Conservation (phyloP, 1,140 invertebrate genomes). For the Coelopa frigida region DNA sequence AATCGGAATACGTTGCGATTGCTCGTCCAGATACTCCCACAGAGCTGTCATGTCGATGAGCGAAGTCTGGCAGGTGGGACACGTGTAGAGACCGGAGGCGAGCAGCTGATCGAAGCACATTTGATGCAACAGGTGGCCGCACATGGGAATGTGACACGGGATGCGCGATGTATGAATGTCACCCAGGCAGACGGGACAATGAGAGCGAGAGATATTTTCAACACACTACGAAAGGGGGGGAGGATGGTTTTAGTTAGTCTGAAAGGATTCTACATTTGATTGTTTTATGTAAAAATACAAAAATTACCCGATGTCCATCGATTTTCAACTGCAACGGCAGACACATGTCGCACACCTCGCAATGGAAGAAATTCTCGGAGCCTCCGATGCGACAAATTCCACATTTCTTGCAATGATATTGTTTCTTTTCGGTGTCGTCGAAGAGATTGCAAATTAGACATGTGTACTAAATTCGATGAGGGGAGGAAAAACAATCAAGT, state of each 20-base stretch:
- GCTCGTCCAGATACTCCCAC: conserved; percentile 74
- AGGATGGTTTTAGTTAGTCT: not conserved
- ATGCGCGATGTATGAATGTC: conserved; percentile 84
- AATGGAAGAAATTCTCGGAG: conserved; percentile 79
- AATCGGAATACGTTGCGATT: conserved; percentile 72
- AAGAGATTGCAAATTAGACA: conserved; percentile 82
- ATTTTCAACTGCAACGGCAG: conserved; percentile 65
- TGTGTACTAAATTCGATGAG: conserved; percentile 57
- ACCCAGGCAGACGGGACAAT: conserved; percentile 81
- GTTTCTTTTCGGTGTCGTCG: conserved; percentile 79
- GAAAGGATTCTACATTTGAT: not conserved
- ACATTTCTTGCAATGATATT: conserved; percentile 84
- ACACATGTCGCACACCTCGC: conserved; percentile 80
- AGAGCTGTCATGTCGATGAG: conserved; percentile 75
- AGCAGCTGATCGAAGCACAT: conserved; percentile 70
- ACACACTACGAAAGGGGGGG: conserved; percentile 61
- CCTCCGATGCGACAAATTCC: conserved; percentile 83
- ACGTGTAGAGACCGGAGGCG: conserved; percentile 69
- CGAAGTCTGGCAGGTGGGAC: conserved; percentile 78
- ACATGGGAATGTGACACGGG: conserved; percentile 77
- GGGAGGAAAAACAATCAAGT: conserved; percentile 8
- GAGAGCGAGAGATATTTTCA: conserved; percentile 75
- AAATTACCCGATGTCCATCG: conserved; percentile 69
- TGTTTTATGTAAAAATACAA: too few relatives aligned
- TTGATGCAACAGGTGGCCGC: conserved; percentile 75